phyloP scores from a whole-genome alignment of 1,140 invertebrate species.

The Leptinotarsa undecemlineata region DNA sequence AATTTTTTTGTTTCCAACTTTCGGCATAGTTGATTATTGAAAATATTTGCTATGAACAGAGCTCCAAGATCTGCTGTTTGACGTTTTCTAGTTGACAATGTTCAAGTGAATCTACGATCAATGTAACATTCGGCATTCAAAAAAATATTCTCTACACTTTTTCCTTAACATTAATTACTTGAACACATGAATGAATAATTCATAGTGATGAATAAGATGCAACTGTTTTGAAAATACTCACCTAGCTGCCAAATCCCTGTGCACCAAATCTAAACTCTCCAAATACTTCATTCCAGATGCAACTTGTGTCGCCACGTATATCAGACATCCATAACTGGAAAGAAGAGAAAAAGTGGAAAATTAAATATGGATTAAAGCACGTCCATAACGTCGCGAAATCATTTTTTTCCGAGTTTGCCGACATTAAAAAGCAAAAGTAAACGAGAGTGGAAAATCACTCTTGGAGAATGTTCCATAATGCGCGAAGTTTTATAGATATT shows the following conservation, averaged over 20 bases:
- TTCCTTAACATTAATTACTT: no score
- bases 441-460: constrained; percentile 15
- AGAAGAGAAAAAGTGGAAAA: constrained; percentile 23
- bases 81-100: no score
- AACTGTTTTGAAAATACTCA: constrained; percentile 50
- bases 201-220: no score
- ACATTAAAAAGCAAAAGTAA: constrained; percentile 17
- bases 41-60: no score
- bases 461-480: constrained; percentile 18
- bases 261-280: constrained; percentile 78
- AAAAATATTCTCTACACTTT: no score
- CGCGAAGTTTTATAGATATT: constrained; percentile 38
- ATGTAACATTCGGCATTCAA: no score
- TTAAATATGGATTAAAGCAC: constrained; percentile 3
- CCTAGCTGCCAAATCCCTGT: constrained; percentile 79
- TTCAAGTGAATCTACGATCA: no score
- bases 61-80: no score
- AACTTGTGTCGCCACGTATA: constrained; percentile 79
- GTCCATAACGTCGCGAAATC: not conserved
- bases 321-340: constrained; percentile 64
- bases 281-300: constrained; percentile 86
- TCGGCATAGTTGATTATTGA: no score
- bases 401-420: constrained; percentile 2
- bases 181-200: no score
- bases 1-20: no score